Percentiles rank a stretch among this genome's conserved stretches.
These are phyloP conservation scores for Potamarius usumacintae DNA, from an alignment of 2,113 vertebrate species.

Conservation along the genomic window DNA sequence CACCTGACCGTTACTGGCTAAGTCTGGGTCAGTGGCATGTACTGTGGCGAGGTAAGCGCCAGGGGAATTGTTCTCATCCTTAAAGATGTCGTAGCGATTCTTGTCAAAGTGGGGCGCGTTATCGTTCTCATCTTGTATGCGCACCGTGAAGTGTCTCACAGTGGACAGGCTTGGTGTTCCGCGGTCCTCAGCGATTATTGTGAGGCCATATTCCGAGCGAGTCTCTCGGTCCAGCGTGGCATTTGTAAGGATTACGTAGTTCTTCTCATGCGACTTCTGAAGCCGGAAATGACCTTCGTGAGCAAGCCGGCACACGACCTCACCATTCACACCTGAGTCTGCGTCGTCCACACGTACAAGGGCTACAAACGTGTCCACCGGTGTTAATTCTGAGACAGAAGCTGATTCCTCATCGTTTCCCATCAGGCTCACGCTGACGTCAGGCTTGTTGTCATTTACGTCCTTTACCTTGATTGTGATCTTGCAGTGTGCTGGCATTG, in stretches of 20 bases:
- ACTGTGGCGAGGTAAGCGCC: constrained; percentile 90
- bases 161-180: constrained; percentile 89
- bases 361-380: constrained; percentile 90
- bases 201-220: constrained; percentile 91
- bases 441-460: constrained; percentile 96
- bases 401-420: constrained; percentile 88
- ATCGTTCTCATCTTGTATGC: constrained; percentile 92
- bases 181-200: constrained; percentile 90
- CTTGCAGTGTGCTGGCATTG: constrained; percentile 95
- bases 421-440: constrained; percentile 91
- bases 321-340: constrained; percentile 89
- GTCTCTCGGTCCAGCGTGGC: constrained; percentile 90
- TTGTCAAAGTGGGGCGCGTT: constrained; percentile 93
- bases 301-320: constrained; percentile 86
- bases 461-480: constrained; percentile 92
- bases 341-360: constrained; percentile 90
- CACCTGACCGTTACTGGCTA: constrained; percentile 89
- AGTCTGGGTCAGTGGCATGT: constrained; percentile 87
- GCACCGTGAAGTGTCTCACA: constrained; percentile 92
- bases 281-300: constrained; percentile 92
- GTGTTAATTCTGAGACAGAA: constrained; percentile 86
- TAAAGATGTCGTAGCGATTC: constrained; percentile 87
- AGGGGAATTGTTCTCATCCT: constrained; percentile 91
- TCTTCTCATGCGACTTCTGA: constrained; percentile 92
- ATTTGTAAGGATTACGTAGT: constrained; percentile 95